Base-by-base conservation (phyloP, 2,888 invertebrate species). In the Melinaea menophilus region DNA sequence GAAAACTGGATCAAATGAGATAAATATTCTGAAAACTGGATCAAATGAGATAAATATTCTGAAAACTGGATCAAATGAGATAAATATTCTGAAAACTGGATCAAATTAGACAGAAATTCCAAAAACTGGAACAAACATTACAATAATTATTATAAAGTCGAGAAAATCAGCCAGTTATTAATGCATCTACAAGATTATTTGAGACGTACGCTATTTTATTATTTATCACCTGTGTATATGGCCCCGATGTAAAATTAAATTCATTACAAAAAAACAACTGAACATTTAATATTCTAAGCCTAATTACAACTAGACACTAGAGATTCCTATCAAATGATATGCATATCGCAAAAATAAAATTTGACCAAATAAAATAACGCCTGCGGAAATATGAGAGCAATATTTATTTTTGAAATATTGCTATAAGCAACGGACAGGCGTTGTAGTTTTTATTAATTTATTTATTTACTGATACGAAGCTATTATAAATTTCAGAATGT, bases 141-240 rank as follows among this genome's bases (percentile, higher is more conserved):
- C 37, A 22, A 48, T 48, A 4, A 51, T 31, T 31, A 51, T 51
- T 51, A 31, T 51, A n/a, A 51, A 31, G 22, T 31, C 31, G 22
- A 22, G 13, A 48, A 7, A 51, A 31, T 51, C 51, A 31, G 51
- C 31, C 31, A 5, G 11, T 51, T 31, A 22, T 22, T 51, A 31
- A 22, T n/a, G 48, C 13, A 31, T 31, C 51, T 22, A 51, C 31
- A 31, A 31, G 41, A 51, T 9, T 51, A 51, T 51, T 51, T 31
- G 51, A 51, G 7, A 22, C 7, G 51, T 51, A 51, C 31, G 9
- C 51, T 51, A 51, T 31, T 51, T 51, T 51, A 31, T 41, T 33
- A 58, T 58, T 60, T 79, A 82, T 82, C 82, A 84, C 80, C 71
- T 76, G 78, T 75, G 4, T 67, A 73, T 81, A 84, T 84, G 84